Evolutionary conservation across 2,113 vertebrate species (phyloP), one percentile per base, ranked within the genome.

Genomic region (Andinoacara biseriatus): DNA sequence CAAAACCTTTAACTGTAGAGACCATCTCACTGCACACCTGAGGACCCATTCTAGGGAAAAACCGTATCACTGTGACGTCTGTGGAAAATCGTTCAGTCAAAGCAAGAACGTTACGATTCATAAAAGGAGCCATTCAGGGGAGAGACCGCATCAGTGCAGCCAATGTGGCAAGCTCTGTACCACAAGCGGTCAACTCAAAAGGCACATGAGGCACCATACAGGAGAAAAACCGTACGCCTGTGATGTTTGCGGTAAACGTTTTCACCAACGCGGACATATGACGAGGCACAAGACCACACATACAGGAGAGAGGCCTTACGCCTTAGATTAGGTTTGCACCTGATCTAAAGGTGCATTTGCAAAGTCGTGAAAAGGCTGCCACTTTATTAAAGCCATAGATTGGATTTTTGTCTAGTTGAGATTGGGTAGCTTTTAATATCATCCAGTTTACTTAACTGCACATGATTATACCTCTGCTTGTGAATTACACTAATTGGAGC

Each of bases 31-130:
- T 2, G 59, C 79, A 7, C 89, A 91, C 0, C 60, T 80, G 74
- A 82, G 85, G 63, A 85, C 56, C 3, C 89, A 91, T 46, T 87
- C 82, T 3, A 87, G 82, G 43, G 82, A 89, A 26, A 87, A 69
- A 69, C 43, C 43, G 10, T 69, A 46, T 15, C 13, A 14, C 13
- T 46, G 43, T 46, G 43, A 46, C 2, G 11, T 84, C 7, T 90
- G 89, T 2, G 86, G 81, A 2, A 90, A 88, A 80, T 75, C 81
- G 0, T 88, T 88, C 40, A 81, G 65, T 14, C 88, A 90, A 76
- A 90, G 81, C 57, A 86, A 88, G n/a, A 81, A 86, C 57, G 81
- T 88, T 0, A 84, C 60, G 0, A 81, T 86, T 24, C 89, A 90
- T 22, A 88, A 78, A 43, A 81, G 83, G n/a, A 78, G 75, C 2